Percentiles rank a stretch among this genome's conserved stretches.
Evolutionary conservation across 1,140 invertebrate genomes (phyloP).

Genomic region (Pachyrhynchus sulphureomaculatus): DNA sequence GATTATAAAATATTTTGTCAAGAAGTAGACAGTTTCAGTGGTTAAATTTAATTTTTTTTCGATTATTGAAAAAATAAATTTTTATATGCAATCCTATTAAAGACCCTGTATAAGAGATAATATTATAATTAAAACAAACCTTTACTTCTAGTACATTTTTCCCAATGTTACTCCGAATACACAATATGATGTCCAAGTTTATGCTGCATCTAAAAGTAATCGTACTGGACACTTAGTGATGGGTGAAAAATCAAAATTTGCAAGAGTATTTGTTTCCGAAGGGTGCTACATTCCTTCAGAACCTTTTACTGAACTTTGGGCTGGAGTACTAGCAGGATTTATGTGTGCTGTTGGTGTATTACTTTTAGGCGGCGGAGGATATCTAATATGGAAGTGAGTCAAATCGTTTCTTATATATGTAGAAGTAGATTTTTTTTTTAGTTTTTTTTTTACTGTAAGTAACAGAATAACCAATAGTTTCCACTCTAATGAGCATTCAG

Average conservation of each 20-base stretch:
- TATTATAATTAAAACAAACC: too few species aligned
- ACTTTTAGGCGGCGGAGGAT: slow-evolving; percentile 67
- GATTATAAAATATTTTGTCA: too few species aligned
- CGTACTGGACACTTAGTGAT: slow-evolving; percentile 65
- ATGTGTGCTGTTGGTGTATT: slow-evolving; percentile 73
- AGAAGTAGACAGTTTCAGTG: too few species aligned
- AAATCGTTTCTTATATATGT: slow-evolving; percentile 17
- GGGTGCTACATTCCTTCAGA: slow-evolving; percentile 57
- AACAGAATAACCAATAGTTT: too few species aligned
- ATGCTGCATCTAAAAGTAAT: slow-evolving; percentile 68
- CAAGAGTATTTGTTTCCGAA: slow-evolving; percentile 64
- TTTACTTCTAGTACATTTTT: slow-evolving; percentile 69
- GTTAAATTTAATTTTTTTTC: too few species aligned
- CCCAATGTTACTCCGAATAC: slow-evolving; percentile 73
- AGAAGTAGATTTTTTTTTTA: neutral
- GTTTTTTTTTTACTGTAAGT: too few species aligned
- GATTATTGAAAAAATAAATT: too few species aligned
- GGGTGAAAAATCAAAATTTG: slow-evolving; percentile 65
- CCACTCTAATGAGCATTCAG: too few species aligned
- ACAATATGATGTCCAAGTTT: slow-evolving; percentile 73
- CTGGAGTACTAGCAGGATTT: slow-evolving; percentile 71
- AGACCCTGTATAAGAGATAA: too few species aligned
- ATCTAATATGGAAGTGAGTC: slow-evolving; percentile 77
- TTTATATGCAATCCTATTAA: too few species aligned
- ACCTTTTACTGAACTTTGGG: slow-evolving; percentile 59